A percentile compares a stretch with the other conserved stretches of the same genome.
Conservation (phyloP, 2,888 invertebrate genomes). For the Sphinx pinastri region DNA sequence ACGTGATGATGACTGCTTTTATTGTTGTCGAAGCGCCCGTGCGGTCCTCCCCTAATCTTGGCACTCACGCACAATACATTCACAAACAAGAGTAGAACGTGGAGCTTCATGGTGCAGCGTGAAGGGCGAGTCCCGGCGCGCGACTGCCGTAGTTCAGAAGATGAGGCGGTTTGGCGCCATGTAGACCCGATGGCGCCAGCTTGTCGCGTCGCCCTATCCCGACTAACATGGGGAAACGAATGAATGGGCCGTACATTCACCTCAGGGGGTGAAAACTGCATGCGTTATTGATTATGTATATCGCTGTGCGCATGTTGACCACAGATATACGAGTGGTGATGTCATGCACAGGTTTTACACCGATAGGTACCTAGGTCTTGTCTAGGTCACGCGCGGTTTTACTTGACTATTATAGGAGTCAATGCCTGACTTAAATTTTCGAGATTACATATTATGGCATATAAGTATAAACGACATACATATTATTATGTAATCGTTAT, state of each 20-base stretch:
- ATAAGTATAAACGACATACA: too few species aligned
- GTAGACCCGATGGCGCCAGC: conserved; percentile 69
- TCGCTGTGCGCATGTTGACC: background rate
- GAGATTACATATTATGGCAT: too few species aligned
- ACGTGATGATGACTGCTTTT: conserved; percentile 49
- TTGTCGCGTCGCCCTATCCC: conserved; percentile 63
- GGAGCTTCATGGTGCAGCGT: conserved; percentile 64
- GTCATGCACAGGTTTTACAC: background rate
- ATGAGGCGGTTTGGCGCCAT: conserved; percentile 61
- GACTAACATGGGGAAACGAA: conserved; percentile 34
- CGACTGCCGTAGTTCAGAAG: conserved; percentile 65
- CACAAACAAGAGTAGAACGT: conserved; percentile 44
- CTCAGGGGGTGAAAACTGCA: conserved; percentile 18
- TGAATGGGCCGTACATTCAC: conserved; percentile 25
- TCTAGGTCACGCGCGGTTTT: too few species aligned
- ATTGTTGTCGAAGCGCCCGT: conserved; percentile 32
- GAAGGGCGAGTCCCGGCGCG: conserved; percentile 63
- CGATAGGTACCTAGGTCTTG: background rate
- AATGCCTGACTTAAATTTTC: too few species aligned
- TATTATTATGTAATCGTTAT: too few species aligned
- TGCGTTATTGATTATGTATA: background rate
- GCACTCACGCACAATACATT: conserved; percentile 48
- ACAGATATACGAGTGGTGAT: background rate
- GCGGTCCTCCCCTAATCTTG: conserved; percentile 61
- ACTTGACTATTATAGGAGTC: background rate